These are phyloP conservation scores for Drymonia ruficornis DNA, from an alignment of 2,888 invertebrate species.

Conservation along the genomic window DNA sequence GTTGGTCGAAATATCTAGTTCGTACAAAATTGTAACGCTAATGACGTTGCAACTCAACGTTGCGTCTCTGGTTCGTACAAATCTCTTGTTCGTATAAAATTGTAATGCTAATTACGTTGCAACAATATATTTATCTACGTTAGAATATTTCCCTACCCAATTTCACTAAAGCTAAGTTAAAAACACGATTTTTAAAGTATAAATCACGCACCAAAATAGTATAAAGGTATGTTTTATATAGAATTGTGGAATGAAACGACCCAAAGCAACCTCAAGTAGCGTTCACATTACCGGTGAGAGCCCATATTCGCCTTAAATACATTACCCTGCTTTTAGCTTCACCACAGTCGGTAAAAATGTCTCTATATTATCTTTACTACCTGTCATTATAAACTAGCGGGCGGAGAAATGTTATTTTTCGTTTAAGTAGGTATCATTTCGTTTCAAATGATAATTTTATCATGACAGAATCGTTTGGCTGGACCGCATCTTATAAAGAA, in stretches of 20 bases:
- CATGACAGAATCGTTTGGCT: slow-evolving; percentile 6
- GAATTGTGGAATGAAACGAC: not conserved
- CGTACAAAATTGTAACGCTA: too few species aligned
- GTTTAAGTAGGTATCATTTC: slow-evolving; percentile 2
- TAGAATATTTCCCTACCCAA: not conserved
- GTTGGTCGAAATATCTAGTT: too few species aligned
- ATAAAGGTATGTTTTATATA: not conserved
- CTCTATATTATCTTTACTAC: slow-evolving; percentile 3
- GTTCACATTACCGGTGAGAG: not conserved
- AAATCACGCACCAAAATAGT: not conserved
- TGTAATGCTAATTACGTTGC: too few species aligned
- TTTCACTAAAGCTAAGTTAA: not conserved
- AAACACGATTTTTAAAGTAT: not conserved
- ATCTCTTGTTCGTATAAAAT: too few species aligned
- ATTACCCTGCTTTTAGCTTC: slow-evolving; percentile 6
- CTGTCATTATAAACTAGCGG: slow-evolving; percentile 2
- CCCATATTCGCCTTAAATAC: slow-evolving; percentile 3
- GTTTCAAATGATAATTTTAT: slow-evolving; percentile 5
- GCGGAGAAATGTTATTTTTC: slow-evolving; percentile 4
- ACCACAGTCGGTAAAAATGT: slow-evolving; percentile 5
- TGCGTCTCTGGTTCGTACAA: too few species aligned
- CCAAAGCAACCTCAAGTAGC: not conserved
- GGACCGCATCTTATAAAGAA: not conserved
- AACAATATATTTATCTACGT: too few species aligned
- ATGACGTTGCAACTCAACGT: too few species aligned